phyloP scores from a whole-genome alignment of 2,888 invertebrate genomes.

The Agrochola litura region DNA sequence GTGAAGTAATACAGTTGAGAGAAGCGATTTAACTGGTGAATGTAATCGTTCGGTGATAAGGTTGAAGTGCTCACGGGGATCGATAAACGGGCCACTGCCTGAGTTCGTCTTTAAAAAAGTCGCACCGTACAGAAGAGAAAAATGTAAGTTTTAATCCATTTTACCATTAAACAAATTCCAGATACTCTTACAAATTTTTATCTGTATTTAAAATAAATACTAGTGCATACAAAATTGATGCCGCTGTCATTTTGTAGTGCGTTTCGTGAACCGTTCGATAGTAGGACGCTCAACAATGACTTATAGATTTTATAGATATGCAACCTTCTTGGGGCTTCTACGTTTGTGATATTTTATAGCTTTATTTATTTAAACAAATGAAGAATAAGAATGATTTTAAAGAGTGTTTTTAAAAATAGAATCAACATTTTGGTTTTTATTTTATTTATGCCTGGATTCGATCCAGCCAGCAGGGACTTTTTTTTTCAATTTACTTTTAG shows the following conservation, averaged over 20 bases:
- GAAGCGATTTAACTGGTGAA: slow-evolving; percentile 72
- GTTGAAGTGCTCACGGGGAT: slow-evolving; percentile 57
- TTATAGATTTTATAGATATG: slow-evolving; percentile 50
- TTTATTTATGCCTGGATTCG: not conserved
- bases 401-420: not conserved
- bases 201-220: not conserved
- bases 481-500: not conserved
- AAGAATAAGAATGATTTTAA: not conserved
- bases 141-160: slow-evolving; percentile 66
- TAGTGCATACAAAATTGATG: not conserved
- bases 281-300: slow-evolving; percentile 35
- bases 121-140: slow-evolving; percentile 50
- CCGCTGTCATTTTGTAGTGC: slow-evolving; percentile 16
- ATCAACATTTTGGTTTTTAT: not conserved
- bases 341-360: not conserved
- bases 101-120: slow-evolving; percentile 40
- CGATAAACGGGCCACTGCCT: slow-evolving; percentile 57
- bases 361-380: slow-evolving; percentile 22
- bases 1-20: slow-evolving; percentile 80
- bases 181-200: not conserved
- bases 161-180: not conserved
- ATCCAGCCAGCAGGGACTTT: not conserved
- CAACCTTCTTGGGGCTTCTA: slow-evolving; percentile 34
- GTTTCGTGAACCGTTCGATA: slow-evolving; percentile 41
- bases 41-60: slow-evolving; percentile 64